phyloP scores from a whole-genome alignment of 1,140 invertebrate genomes.

The Drosophila baimaii region DNA sequence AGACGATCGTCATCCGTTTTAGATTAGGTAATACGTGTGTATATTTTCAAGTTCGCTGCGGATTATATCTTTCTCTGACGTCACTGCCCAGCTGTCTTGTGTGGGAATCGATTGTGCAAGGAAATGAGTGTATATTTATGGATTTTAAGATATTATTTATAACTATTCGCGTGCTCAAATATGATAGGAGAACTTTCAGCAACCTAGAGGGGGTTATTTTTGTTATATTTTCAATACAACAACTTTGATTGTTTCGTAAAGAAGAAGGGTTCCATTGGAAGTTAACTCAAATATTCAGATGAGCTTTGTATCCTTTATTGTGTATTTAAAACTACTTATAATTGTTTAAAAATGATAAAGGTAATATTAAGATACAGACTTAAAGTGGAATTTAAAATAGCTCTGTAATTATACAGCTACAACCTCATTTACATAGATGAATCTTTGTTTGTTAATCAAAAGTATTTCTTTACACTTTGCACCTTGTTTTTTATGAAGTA shows the following conservation, averaged over 20 bases:
- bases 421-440: background rate
- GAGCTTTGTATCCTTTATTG: background rate
- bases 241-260: background rate
- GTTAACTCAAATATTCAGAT: background rate
- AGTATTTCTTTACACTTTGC: background rate
- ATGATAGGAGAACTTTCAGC: background rate
- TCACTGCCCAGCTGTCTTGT: constrained; percentile 28
- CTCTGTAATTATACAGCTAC: too few species aligned
- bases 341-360: too few species aligned
- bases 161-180: constrained; percentile 1
- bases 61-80: constrained; percentile 22
- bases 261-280: background rate
- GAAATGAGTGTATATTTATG: background rate
- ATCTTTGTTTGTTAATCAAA: background rate
- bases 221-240: background rate
- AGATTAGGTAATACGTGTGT: constrained; percentile 43
- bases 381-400: too few species aligned
- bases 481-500: background rate
- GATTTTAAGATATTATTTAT: background rate
- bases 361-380: too few species aligned
- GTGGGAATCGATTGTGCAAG: background rate
- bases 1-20: constrained; percentile 38
- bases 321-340: too few species aligned
- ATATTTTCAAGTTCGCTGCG: constrained; percentile 33
- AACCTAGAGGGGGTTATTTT: background rate